These are phyloP conservation scores for Plagodis pulveraria DNA, from an alignment of 2,888 invertebrate species.

Conservation along the genomic window DNA sequence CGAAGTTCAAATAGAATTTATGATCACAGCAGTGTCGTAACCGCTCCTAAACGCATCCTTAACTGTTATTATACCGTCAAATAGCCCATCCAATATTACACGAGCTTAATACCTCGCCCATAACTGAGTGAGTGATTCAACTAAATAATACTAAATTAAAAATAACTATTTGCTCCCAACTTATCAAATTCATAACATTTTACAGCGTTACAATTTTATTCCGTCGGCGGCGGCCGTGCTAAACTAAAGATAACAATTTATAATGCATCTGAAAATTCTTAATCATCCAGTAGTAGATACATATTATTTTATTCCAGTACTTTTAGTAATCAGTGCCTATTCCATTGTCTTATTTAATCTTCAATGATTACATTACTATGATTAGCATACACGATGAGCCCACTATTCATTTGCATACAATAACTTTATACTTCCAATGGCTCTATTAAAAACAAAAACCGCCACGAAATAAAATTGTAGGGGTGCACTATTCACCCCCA, in stretches of 20 bases:
- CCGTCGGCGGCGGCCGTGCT: constrained; percentile 1
- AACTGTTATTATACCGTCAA: constrained; percentile 9
- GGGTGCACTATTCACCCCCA: constrained; percentile 33
- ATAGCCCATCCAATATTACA: constrained; percentile 3
- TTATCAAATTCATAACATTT: constrained; percentile 39
- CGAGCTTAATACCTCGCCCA: constrained; percentile 9
- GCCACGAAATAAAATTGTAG: constrained; percentile 21
- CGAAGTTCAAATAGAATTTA: no score
- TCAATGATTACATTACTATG: no score
- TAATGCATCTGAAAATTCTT: no score
- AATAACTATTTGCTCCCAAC: constrained; percentile 41
- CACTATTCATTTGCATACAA: no score
- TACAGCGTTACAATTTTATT: constrained; percentile 8
- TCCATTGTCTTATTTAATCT: no score
- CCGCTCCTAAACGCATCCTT: neutral
- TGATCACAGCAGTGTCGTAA: no score
- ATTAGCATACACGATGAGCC: no score
- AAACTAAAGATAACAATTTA: no score
- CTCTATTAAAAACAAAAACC: neutral
- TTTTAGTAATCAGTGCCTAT: no score
- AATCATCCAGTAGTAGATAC: no score
- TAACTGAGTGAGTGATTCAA: constrained; percentile 24
- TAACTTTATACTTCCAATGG: neutral
- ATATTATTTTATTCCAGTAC: no score
- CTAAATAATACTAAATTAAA: constrained; percentile 36